Evolutionary conservation across 2,113 vertebrate genomes (phyloP).

Genomic region (Potamarius usumacintae): DNA sequence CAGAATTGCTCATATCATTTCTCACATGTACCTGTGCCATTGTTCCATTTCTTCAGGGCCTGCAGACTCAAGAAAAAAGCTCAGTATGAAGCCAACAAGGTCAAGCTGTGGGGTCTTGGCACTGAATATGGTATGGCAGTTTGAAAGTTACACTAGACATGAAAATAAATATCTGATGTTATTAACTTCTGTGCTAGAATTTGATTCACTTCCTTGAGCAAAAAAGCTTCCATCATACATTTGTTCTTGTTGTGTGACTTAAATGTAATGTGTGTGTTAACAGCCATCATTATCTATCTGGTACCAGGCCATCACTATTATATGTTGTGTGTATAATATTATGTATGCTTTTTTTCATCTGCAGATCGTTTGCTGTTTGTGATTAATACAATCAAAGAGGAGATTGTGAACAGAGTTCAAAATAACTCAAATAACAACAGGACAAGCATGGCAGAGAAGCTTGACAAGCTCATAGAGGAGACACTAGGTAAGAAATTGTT

Average conservation of each 20-base stretch:
- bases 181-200: slow-evolving; percentile 25
- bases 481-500: slow-evolving; percentile 83
- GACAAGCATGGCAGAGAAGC: slow-evolving; percentile 88
- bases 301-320: not conserved
- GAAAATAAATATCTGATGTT: not conserved
- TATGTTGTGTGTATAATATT: not conserved
- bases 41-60: slow-evolving; percentile 74
- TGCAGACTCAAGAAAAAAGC: slow-evolving; percentile 99
- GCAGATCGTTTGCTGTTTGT: slow-evolving; percentile 95
- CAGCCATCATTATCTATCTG: not conserved
- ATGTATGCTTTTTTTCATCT: slow-evolving; percentile 50
- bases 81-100: slow-evolving; percentile 99
- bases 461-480: slow-evolving; percentile 91
- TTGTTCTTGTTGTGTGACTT: not conserved
- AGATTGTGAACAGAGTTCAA: slow-evolving; percentile 93
- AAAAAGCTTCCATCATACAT: not conserved
- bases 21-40: not conserved
- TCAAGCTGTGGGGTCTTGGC: slow-evolving; percentile 98
- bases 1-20: not conserved
- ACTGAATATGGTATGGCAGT: slow-evolving; percentile 91
- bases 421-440: slow-evolving; percentile 81
- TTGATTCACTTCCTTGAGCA: not conserved
- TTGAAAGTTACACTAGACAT: slow-evolving; percentile 14
- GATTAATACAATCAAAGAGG: slow-evolving; percentile 98
- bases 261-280: not conserved